These are phyloP conservation scores for Drosophila anomelani DNA, from an alignment of 2,888 invertebrate species.

Conservation along the genomic window DNA sequence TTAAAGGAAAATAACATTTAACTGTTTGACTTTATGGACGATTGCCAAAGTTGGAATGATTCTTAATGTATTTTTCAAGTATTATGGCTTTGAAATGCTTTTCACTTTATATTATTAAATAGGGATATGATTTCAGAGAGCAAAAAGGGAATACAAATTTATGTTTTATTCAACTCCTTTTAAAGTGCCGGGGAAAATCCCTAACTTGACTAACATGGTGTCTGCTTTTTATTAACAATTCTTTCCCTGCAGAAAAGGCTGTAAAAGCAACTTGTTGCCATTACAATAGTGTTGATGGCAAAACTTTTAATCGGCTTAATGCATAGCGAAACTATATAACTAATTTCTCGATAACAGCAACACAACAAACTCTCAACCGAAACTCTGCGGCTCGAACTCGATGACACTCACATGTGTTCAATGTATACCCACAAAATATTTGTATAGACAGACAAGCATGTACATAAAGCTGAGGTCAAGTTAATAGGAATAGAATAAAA, in stretches of 20 bases:
- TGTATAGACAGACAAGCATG: background rate
- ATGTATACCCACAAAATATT: background rate
- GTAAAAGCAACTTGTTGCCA: constrained; percentile 29
- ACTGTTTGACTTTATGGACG: background rate
- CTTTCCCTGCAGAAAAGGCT: background rate
- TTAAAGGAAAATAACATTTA: background rate
- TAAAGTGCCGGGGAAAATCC: background rate
- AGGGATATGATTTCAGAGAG: no score
- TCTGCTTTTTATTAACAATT: constrained; percentile 2
- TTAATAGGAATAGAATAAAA: background rate
- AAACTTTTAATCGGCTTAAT: constrained; percentile 54
- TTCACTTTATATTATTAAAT: background rate
- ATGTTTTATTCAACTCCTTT: no score
- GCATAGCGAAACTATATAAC: constrained; percentile 29
- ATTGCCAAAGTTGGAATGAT: background rate
- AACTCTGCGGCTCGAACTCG: constrained; percentile 30
- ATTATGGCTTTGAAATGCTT: background rate
- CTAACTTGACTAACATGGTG: background rate
- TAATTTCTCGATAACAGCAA: constrained; percentile 25
- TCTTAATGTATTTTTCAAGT: background rate
- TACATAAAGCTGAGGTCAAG: background rate
- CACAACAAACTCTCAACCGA: constrained; percentile 13
- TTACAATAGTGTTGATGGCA: constrained; percentile 38
- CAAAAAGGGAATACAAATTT: no score
- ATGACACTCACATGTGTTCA: constrained; percentile 18